phyloP scores from a whole-genome alignment of 2,888 invertebrate genomes.

The Sphaerophoria taeniata region DNA sequence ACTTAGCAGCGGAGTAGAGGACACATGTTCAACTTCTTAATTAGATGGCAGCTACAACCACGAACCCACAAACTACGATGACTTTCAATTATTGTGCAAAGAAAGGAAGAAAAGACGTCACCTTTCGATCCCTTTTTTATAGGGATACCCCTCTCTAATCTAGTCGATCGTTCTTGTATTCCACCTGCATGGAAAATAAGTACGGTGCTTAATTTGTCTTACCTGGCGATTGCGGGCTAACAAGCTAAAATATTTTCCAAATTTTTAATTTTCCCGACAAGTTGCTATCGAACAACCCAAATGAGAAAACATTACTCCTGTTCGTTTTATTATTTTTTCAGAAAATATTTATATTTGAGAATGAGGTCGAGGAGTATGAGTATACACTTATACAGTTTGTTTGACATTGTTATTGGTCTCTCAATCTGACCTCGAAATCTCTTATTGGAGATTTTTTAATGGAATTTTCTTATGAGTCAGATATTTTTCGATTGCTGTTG shows the following conservation, averaged over 20 bases:
- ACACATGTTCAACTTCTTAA: constrained; percentile 70
- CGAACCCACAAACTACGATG: constrained; percentile 21
- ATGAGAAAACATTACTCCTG: not conserved
- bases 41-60: constrained; percentile 63
- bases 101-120: constrained; percentile 33
- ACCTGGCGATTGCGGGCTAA: constrained; percentile 4
- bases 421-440: constrained; percentile 71
- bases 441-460: constrained; percentile 66
- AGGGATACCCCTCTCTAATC: constrained; percentile 54
- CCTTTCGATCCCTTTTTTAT: constrained; percentile 60
- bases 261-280: constrained; percentile 63
- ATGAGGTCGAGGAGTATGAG: constrained; percentile 28
- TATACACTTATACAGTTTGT: not conserved
- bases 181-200: constrained; percentile 54
- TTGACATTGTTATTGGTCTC: constrained; percentile 63
- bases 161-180: constrained; percentile 50
- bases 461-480: constrained; percentile 50
- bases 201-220: not conserved
- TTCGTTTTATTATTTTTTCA: constrained; percentile 23
- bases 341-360: constrained; percentile 21
- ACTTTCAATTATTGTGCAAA: constrained; percentile 32
- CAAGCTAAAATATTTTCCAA: not conserved
- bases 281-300: not conserved
- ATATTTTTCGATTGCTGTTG: too few relatives aligned
- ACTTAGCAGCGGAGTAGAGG: constrained; percentile 45